Percentiles rank a stretch among this genome's conserved stretches.
Evolutionary conservation across 2,797 vertebrate genomes (phyloP).

Genomic region (Loris lydekkerianus): DNA sequence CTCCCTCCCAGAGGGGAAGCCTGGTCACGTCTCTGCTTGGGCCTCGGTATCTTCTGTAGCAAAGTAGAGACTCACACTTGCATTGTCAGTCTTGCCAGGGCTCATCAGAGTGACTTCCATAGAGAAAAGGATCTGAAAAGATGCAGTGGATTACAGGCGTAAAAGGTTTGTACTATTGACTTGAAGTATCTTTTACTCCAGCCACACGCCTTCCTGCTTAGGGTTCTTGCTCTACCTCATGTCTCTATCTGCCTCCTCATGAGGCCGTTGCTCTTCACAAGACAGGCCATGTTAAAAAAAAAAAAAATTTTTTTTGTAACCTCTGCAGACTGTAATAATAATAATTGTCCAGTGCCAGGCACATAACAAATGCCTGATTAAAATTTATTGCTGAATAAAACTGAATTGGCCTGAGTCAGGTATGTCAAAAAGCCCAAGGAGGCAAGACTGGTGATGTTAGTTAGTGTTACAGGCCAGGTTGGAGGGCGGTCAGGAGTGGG

Average conservation of each 20-base stretch:
- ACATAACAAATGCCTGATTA: background rate
- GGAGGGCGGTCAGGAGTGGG: background rate
- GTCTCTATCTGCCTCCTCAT: background rate
- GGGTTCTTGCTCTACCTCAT: background rate
- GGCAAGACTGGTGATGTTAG: background rate
- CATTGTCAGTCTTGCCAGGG: background rate
- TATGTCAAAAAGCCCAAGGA: background rate
- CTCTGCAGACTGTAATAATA: background rate
- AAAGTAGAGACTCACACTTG: background rate
- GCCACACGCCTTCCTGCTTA: background rate
- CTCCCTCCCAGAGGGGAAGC: background rate
- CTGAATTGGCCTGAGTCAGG: background rate
- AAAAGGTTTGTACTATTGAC: background rate
- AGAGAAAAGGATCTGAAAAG: background rate
- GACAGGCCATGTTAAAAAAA: background rate
- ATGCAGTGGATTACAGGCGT: background rate
- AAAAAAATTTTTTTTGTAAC: background rate
- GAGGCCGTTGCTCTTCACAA: background rate
- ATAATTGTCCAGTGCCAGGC: background rate
- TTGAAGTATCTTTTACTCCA: background rate
- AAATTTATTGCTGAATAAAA: background rate
- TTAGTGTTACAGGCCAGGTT: background rate
- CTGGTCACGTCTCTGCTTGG: background rate
- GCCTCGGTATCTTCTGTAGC: background rate
- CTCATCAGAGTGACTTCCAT: background rate